phyloP scores from a whole-genome alignment of 2,888 invertebrate species.

The Lacanobia oleracea region DNA sequence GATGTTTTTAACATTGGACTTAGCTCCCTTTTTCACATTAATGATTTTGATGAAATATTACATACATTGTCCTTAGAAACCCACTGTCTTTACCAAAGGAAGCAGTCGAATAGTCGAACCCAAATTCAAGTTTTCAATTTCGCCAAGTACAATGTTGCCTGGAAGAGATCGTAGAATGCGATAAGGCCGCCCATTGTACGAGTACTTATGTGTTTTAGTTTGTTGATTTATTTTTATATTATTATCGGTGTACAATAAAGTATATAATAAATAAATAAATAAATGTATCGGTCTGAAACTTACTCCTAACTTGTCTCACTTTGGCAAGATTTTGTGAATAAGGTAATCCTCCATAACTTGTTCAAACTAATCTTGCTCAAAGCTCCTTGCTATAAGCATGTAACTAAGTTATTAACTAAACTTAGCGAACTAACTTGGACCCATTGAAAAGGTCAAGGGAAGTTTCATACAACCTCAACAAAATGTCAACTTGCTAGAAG shows the following conservation, averaged over 20 bases:
- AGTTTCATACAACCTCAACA: neutral
- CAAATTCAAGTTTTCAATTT: neutral
- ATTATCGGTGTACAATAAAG: no score
- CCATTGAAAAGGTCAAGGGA: slow-evolving; percentile 12
- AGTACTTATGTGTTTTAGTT: no score
- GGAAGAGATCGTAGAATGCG: no score
- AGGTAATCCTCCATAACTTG: slow-evolving; percentile 12
- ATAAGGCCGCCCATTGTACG: no score
- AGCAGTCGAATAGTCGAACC: neutral
- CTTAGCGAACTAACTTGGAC: slow-evolving; percentile 15
- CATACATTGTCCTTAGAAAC: neutral
- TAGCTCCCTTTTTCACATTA: no score
- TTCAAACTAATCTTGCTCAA: slow-evolving; percentile 1
- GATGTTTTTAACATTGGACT: no score
- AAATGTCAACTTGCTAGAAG: neutral
- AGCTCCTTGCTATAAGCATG: slow-evolving; percentile 11
- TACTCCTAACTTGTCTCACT: neutral
- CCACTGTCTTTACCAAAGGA: neutral
- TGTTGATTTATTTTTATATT: no score
- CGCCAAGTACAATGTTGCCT: neutral
- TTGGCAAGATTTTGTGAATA: slow-evolving; percentile 24
- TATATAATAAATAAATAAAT: no score
- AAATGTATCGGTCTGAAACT: neutral
- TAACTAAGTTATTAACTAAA: slow-evolving; percentile 27
- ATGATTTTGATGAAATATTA: no score